Evolutionary conservation across 2,888 invertebrate species (phyloP), one percentile per base, ranked within the genome.

Genomic region (Nipponacmea schrenckii): DNA sequence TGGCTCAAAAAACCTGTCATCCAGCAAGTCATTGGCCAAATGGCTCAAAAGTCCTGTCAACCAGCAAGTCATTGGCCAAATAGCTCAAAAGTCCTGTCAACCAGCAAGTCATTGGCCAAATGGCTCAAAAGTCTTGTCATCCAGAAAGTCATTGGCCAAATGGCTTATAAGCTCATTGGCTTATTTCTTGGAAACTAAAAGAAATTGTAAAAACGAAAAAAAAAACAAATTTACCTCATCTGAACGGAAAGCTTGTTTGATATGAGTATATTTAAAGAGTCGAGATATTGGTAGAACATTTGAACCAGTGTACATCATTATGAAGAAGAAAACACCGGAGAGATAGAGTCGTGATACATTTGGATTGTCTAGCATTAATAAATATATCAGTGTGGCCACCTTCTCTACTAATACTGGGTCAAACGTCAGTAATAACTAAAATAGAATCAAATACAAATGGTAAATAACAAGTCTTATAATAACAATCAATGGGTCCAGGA

Each of bases 291-390:
- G 98, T 77, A 99, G 91, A 73, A 99, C 93, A 87, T 99, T 99
- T 48, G 98, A 98, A 17, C 98, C 99, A 0, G 97, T 98, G 89
- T 99, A 99, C 94, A 99, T 94, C 77, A 99, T 91, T 91, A 99
- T 97, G 89, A 99, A 99, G 91, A 95, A 99, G 90, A 98, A 99
- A 31, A 96, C 94, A 3, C 99, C 99, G 0, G 96, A 96, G 72
- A 96, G 91, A 89, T 98, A 98, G 64, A 99, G 91, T 84, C 96
- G 95, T 0, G 97, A 95, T 85, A 98, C 93, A 87, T 94, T 94
- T 0, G 97, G 96, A 91, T 99, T 99, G 90, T 99, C 98, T 87
- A 94, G 93, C 94, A 97, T 95, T 64, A 97, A 93, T 89, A 85
- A 81, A 74, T 86, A 84, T 74, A 91, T 73, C 24, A 99, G 90